Percentiles rank a stretch among this genome's conserved stretches.
Evolutionary conservation across 2,888 invertebrate species (phyloP).

Genomic region (Acronicta psi): DNA sequence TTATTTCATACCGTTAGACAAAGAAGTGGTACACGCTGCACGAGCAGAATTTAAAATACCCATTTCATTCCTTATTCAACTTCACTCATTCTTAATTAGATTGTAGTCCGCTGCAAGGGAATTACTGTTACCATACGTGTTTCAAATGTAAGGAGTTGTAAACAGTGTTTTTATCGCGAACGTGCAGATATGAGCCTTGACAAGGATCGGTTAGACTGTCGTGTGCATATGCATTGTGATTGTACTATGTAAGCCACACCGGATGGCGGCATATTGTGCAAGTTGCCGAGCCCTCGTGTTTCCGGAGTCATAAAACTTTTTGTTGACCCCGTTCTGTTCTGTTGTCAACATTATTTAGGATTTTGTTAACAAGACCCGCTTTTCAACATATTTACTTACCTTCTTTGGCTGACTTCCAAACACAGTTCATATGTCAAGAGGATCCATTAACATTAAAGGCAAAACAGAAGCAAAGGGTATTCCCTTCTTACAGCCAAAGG

Average conservation of each 20-base stretch:
- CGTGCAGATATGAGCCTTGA: conserved; percentile 62
- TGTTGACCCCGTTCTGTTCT: conserved; percentile 42
- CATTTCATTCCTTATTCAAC: conserved; percentile 68
- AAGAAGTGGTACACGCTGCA: conserved; percentile 60
- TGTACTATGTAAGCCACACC: conserved; percentile 59
- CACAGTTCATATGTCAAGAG: conserved; percentile 44
- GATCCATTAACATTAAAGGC: conserved; percentile 43
- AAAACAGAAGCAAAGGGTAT: too few relatives aligned
- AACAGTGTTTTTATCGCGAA: conserved; percentile 61
- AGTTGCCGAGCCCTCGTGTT: conserved; percentile 70
- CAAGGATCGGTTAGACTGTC: conserved; percentile 48
- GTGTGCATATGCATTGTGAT: conserved; percentile 58
- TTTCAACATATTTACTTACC: conserved; percentile 15
- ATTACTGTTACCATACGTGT: conserved; percentile 63
- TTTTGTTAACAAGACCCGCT: conserved; percentile 29
- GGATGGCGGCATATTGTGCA: conserved; percentile 76
- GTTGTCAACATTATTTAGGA: conserved; percentile 28
- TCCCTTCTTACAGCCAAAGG: conserved; percentile 14
- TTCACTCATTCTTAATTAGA: conserved; percentile 68
- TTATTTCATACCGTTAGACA: conserved; percentile 65
- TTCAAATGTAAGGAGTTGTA: conserved; percentile 61
- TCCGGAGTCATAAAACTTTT: conserved; percentile 63
- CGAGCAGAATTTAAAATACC: conserved; percentile 69
- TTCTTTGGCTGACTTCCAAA: conserved; percentile 48
- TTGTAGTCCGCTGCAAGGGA: conserved; percentile 59